Conservation (phyloP, 2,888 invertebrate species). For the Drosophila formosana region DNA sequence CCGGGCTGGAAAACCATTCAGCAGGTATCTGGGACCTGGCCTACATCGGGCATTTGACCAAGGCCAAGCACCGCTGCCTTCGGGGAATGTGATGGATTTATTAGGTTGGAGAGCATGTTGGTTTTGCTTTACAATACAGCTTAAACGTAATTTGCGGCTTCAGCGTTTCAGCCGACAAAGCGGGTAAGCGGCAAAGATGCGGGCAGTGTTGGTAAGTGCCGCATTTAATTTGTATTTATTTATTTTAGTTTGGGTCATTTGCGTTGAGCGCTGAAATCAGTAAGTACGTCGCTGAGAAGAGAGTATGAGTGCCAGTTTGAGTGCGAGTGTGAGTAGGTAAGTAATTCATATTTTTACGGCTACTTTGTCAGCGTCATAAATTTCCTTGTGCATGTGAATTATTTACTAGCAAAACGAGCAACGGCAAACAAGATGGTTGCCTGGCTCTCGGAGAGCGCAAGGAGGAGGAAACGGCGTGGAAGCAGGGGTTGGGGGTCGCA, state of each 20-base stretch:
- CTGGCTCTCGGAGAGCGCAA: background rate
- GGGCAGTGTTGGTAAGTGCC: constrained; percentile 24
- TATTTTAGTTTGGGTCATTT: constrained; percentile 47
- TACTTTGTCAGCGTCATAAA: constrained; percentile 79
- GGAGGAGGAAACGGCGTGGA: background rate
- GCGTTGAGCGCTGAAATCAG: constrained; percentile 53
- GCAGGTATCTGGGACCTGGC: background rate
- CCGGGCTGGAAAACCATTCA: background rate
- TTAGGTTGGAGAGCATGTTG: constrained; percentile 53
- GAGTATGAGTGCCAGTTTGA: constrained; percentile 10
- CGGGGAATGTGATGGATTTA: constrained; percentile 64
- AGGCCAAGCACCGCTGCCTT: constrained; percentile 38
- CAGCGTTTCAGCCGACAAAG: constrained; percentile 34
- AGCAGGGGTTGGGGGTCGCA: background rate
- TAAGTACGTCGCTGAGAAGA: constrained; percentile 9
- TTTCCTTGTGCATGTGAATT: constrained; percentile 72
- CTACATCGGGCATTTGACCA: constrained; percentile 7
- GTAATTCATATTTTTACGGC: constrained; percentile 80
- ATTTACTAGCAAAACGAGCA: constrained; percentile 77
- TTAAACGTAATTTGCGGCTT: constrained; percentile 71
- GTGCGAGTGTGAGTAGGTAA: constrained; percentile 40
- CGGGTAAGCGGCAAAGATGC: constrained; percentile 10
- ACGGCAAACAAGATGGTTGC: constrained; percentile 38
- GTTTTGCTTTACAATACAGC: constrained; percentile 43
- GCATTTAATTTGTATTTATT: constrained; percentile 16